A percentile compares a stretch with the other conserved stretches of the same genome.
These are phyloP conservation scores for Jordanella pulchra DNA, from an alignment of 2,797 vertebrate genomes.

Conservation along the genomic window DNA sequence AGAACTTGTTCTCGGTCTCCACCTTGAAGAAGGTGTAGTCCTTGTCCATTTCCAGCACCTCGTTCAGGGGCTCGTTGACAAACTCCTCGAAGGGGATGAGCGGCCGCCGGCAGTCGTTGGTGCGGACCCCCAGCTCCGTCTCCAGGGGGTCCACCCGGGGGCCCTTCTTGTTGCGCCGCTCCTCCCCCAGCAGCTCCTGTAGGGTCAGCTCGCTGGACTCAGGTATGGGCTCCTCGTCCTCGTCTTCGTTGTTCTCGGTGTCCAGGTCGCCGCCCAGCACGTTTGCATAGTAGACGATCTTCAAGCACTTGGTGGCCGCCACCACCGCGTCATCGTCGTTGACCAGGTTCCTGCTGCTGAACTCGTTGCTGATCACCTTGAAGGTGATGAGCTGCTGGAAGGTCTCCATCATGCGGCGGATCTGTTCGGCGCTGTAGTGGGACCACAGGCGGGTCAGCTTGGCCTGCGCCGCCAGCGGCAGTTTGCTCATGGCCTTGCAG, in stretches of 20 bases:
- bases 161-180: constrained; percentile 94
- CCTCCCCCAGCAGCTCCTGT: constrained; percentile 95
- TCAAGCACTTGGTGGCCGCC: constrained; percentile 96
- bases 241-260: constrained; percentile 92
- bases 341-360: constrained; percentile 94
- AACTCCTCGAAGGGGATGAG: constrained; percentile 97
- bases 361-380: constrained; percentile 99
- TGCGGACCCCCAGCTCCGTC: constrained; percentile 94
- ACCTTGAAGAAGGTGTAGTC: constrained; percentile 99
- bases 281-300: constrained; percentile 99
- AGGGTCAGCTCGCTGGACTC: constrained; percentile 97
- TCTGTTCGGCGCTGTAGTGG: constrained; percentile 89
- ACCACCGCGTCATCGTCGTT: constrained; percentile 97
- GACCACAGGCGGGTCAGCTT: constrained; percentile 93
- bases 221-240: constrained; percentile 94
- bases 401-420: constrained; percentile 96
- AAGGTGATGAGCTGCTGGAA: constrained; percentile 99
- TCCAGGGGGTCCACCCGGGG: constrained; percentile 96
- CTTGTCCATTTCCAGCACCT: constrained; percentile 99
- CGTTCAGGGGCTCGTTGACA: constrained; percentile 97
- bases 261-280: constrained; percentile 96
- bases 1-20: constrained; percentile 98
- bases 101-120: constrained; percentile 93
- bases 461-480: constrained; percentile 92
- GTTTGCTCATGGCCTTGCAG: constrained; percentile 99